Percentiles rank a stretch among this genome's conserved stretches.
Conservation (phyloP, 2,113 vertebrate genomes). For the Scartelaos histophorus region DNA sequence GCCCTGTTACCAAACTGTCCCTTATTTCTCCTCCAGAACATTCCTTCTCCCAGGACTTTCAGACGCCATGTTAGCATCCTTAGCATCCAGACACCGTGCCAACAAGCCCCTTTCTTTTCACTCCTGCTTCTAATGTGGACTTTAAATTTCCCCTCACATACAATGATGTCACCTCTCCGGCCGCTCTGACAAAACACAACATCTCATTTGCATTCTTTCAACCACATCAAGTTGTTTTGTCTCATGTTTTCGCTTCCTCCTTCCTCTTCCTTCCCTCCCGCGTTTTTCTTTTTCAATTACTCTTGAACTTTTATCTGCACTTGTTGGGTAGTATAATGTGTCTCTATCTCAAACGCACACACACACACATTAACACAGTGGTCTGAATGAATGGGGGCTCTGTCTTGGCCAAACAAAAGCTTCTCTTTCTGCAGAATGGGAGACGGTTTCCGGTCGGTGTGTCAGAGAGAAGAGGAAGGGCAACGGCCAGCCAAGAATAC, state of each 20-base stretch:
- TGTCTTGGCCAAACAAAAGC: slow-evolving; percentile 86
- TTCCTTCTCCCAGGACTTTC: slow-evolving; percentile 47
- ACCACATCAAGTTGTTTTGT: slow-evolving; percentile 45
- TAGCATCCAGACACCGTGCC: slow-evolving; percentile 37
- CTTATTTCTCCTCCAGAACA: slow-evolving; percentile 29
- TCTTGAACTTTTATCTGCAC: slow-evolving; percentile 67
- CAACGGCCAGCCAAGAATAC: slow-evolving; percentile 76
- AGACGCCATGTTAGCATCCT: slow-evolving; percentile 54
- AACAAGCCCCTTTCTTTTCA: slow-evolving; percentile 53
- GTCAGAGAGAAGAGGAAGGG: slow-evolving; percentile 81
- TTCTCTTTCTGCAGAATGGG: slow-evolving; percentile 79
- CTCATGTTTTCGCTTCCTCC: slow-evolving; percentile 56
- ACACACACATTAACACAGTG: slow-evolving; percentile 25
- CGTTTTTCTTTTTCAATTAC: slow-evolving; percentile 52
- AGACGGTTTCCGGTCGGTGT: slow-evolving; percentile 83
- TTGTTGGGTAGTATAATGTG: slow-evolving; percentile 50
- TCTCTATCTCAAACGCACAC: slow-evolving; percentile 7
- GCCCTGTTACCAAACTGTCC: slow-evolving; percentile 30
- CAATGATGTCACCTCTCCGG: slow-evolving; percentile 58
- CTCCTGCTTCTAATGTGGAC: slow-evolving; percentile 60
- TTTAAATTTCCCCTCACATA: slow-evolving; percentile 56
- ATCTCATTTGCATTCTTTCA: slow-evolving; percentile 53
- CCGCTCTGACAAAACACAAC: slow-evolving; percentile 36
- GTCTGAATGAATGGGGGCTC: slow-evolving; percentile 78
- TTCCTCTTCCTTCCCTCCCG: slow-evolving; percentile 32